A percentile compares a stretch with the other conserved stretches of the same genome.
Evolutionary conservation across 2,888 invertebrate species (phyloP).

Genomic region (Pyrocoelia pectoralis): DNA sequence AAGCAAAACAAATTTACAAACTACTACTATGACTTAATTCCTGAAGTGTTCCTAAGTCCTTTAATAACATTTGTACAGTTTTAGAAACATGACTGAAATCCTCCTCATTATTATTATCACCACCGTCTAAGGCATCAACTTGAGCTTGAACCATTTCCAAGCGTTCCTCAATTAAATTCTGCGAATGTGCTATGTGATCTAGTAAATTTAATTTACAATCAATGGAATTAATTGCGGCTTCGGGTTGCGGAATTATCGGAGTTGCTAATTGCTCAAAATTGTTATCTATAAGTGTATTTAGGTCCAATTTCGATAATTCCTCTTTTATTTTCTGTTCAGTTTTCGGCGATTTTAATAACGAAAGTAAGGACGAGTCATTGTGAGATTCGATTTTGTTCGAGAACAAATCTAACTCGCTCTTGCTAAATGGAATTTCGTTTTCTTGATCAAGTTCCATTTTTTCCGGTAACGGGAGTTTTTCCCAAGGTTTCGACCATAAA

Average conservation of each 20-base stretch:
- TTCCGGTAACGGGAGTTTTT: constrained; percentile 61
- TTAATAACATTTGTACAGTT: constrained; percentile 75
- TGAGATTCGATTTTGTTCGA: constrained; percentile 28
- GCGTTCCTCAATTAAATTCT: constrained; percentile 74
- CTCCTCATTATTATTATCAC: constrained; percentile 67
- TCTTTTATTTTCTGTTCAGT: constrained; percentile 38
- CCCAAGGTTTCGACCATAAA: constrained; percentile 88
- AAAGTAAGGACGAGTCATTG: constrained; percentile 52
- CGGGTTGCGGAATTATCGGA: constrained; percentile 74
- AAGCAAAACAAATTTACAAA: constrained; percentile 11
- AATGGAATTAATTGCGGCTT: constrained; percentile 80
- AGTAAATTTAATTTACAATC: constrained; percentile 81
- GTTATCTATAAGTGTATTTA: constrained; percentile 49
- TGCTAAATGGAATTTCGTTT: constrained; percentile 39
- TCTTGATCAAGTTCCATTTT: constrained; percentile 49
- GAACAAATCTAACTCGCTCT: constrained; percentile 23
- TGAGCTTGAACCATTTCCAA: constrained; percentile 79
- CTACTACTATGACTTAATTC: constrained; percentile 45
- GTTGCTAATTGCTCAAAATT: constrained; percentile 40
- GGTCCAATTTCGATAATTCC: constrained; percentile 42
- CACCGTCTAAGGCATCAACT: constrained; percentile 63
- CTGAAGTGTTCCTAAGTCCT: constrained; percentile 73
- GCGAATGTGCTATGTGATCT: constrained; percentile 79
- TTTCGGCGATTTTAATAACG: constrained; percentile 50
- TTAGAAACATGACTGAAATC: constrained; percentile 74